Base-by-base conservation (phyloP, 2,113 vertebrate species). In the Nothobranchius furzeri region DNA sequence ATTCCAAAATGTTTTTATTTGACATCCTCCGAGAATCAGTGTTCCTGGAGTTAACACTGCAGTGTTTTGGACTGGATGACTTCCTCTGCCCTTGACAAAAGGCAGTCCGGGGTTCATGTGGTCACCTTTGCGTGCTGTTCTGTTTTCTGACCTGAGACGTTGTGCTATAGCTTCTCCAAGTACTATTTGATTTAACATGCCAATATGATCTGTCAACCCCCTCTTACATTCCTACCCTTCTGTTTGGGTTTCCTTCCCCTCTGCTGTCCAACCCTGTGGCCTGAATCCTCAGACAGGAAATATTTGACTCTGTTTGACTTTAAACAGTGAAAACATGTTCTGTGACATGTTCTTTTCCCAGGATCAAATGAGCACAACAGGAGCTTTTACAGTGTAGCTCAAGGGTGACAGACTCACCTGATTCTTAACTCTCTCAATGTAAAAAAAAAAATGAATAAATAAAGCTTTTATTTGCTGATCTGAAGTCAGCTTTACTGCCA, bases 101-200 rank as follows among this genome's bases (percentile, higher is more conserved):
- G 2, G 51, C 25, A 36, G 15, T 49, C 9, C 2, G 4, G 15
- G 15, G 15, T 20, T 56, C 45, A 37, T 63, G 60, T 49, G 68
- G 35, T 49, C 66, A 52, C 53, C 48, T 77, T 15, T 63, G 25
- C 75, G 53, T 48, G 56, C 14, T 12, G 40, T 25, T 54, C 58
- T 47, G 5, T 42, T 70, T 71, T 50, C 42, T 49, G 36, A 20
- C 43, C 64, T n/a, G 0, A 1, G 53, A 60, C 35, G 47, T 73
- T 25, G 25, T 12, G 36, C 49, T 2, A 20, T 64, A 20, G 20
- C 20, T 20, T 20, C 20, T 73, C 70, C 59, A 62, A 66, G 37
- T 58, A 64, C 51, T 76, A 63, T 79, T 84, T 68, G 77, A 75
- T 47, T 77, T 73, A 54, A 77, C 77, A 73, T 56, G 24, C 50